Conservation (phyloP, 2,797 vertebrate genomes). For the Aldrovandia affinis region DNA sequence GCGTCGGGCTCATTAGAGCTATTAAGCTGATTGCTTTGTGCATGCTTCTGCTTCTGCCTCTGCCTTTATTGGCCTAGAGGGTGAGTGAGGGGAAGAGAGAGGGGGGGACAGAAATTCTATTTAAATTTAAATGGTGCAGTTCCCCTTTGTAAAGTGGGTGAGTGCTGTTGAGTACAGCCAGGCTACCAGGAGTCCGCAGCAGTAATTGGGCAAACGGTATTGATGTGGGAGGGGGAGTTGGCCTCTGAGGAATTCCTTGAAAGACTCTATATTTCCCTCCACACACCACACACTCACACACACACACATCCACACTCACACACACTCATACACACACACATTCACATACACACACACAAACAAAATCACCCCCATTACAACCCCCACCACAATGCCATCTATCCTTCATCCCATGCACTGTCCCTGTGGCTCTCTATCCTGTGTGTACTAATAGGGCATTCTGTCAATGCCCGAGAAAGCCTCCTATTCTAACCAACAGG, state of each 20-base stretch:
- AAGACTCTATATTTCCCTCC: slow-evolving; percentile 14
- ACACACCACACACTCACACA: slow-evolving; percentile 49
- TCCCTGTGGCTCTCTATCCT: slow-evolving; percentile 47
- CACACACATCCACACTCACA: slow-evolving; percentile 44
- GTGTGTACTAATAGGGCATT: slow-evolving; percentile 34
- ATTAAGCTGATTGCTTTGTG: slow-evolving; percentile 78
- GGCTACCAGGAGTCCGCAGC: slow-evolving; percentile 29
- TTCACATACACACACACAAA: slow-evolving; percentile 21
- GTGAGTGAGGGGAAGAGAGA: background rate
- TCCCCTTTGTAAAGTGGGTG: slow-evolving; percentile 69
- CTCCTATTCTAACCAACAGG: background rate
- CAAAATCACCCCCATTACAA: background rate
- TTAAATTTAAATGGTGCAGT: slow-evolving; percentile 75
- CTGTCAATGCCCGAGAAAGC: slow-evolving; percentile 24
- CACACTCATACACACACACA: slow-evolving; percentile 44
- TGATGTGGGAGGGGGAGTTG: slow-evolving; percentile 68
- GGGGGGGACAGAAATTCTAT: slow-evolving; percentile 56
- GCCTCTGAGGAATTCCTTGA: slow-evolving; percentile 69
- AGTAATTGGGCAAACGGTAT: slow-evolving; percentile 71
- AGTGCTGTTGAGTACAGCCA: slow-evolving; percentile 72
- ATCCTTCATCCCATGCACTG: slow-evolving; percentile 71
- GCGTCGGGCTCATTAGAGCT: slow-evolving; percentile 77
- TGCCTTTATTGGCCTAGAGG: slow-evolving; percentile 57
- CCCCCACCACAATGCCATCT: slow-evolving; percentile 42
- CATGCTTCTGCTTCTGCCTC: slow-evolving; percentile 66